Base-by-base conservation (phyloP, 2,797 vertebrate species). In the Haliaeetus albicilla region DNA sequence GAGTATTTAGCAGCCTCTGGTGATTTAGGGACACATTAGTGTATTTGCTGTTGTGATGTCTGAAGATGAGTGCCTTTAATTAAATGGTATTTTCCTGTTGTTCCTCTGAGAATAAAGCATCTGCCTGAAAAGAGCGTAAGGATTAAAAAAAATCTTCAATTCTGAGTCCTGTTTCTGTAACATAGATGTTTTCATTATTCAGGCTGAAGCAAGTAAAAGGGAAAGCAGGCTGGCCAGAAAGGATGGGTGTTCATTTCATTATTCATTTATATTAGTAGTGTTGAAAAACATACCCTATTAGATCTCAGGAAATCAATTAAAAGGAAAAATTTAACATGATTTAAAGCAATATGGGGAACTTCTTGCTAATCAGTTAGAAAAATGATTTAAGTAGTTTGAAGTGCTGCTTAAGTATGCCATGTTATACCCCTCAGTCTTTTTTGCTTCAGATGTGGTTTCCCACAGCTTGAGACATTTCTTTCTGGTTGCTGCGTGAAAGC, bases 371-470 rank as follows among this genome's bases (percentile, higher is more conserved):
- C 92, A 60, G 82, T 84, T 96, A 94, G 76, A 88, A 86, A 90
- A 94, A 81, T 53, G 65, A 84, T 85, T 91, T 88, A 63, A 93
- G 82, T 84, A 69, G 93, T 73, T 89, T 63, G 73, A 89, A 96
- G 94, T 85, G 89, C 75, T 95, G 94, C 87, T 76, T 93, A 85
- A 92, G 89, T 39, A 56, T 73, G 90, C 61, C 76, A 23, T 87
- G 70, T 83, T 93, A 11, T 63, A 78, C 56, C 79, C 74, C 60
- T n/a, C 90, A 60, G 79, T 59, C 76, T 84, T 89, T 93, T 77
- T 84, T 79, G 69, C 89, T 83, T 95, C 92, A 94, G 92, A 95
- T 95, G 95, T 96, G 95, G 96, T 91, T 97, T 96, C 92, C 93
- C 95, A 84, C 95, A 94, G 94, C 93, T 95, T 73, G 80, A 96